Percentiles rank a stretch among this genome's conserved stretches.
Evolutionary conservation across 2,888 invertebrate genomes (phyloP).

Genomic region (Gymnocheta viridis): DNA sequence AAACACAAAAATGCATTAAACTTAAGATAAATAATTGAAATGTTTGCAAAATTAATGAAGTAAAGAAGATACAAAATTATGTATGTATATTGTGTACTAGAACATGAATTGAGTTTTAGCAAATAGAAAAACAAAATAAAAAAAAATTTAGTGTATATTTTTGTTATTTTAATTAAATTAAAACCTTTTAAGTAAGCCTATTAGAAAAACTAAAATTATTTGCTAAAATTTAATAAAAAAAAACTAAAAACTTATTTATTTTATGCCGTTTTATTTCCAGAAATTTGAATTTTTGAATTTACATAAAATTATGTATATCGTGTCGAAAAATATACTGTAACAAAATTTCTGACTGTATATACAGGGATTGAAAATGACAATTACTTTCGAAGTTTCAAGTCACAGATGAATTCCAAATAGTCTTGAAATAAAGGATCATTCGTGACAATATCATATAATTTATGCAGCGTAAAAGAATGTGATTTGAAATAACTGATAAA

Average conservation of each 20-base stretch:
- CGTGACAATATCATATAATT: too few relatives aligned
- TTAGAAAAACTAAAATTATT: constrained; percentile 56
- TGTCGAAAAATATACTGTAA: too few relatives aligned
- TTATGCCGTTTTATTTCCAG: background rate
- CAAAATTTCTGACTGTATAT: too few relatives aligned
- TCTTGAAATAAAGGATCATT: too few relatives aligned
- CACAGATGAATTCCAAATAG: too few relatives aligned
- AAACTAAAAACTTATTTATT: background rate
- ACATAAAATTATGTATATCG: too few relatives aligned
- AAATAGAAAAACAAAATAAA: constrained; percentile 12
- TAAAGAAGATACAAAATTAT: background rate
- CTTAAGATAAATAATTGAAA: constrained; percentile 21
- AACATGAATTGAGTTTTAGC: constrained; percentile 51
- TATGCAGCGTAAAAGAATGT: too few relatives aligned
- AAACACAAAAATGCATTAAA: constrained; percentile 23
- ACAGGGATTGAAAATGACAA: too few relatives aligned
- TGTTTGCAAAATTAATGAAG: constrained; percentile 22
- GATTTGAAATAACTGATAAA: too few relatives aligned
- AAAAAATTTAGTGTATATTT: constrained; percentile 52
- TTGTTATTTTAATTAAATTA: constrained; percentile 49
- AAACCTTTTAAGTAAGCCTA: constrained; percentile 43
- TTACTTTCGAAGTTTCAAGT: too few relatives aligned
- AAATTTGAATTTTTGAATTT: too few relatives aligned
- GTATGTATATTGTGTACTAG: too few relatives aligned
- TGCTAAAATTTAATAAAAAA: constrained; percentile 57